Evolutionary conservation across 2,113 vertebrate genomes (phyloP), one percentile per base, ranked within the genome.

Genomic region (Corythornis madagascariensis): DNA sequence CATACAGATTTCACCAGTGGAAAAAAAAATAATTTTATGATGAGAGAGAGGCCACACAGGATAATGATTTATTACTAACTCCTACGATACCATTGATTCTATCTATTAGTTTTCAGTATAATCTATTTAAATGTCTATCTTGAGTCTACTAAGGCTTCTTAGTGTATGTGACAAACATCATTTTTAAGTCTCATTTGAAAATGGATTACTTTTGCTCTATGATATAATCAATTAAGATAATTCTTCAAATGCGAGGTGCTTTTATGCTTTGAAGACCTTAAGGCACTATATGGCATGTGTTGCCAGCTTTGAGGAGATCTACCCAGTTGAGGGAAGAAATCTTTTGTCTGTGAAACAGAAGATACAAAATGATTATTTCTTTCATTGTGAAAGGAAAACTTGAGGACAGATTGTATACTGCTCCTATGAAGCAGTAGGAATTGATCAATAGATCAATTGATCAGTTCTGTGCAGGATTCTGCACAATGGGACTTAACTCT

Each of bases 341-440:
- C 1, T 42, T 65, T 38, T 24, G 7, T 57, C 15, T 67, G 31
- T 9, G 31, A 50, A 76, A 47, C 5, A 29, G 11, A 22, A 85
- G 21, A 40, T 42, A 21, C 0, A 24, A 76, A 70, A 26, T 10
- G 1, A 15, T 65, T 1, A 1, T 5, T 43, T 33, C 13, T 45
- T 82, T 57, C 28, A 63, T 86, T 76, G 10, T 42, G 11, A 77
- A 19, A 35, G 14, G n/a, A 69, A 38, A 64, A 26, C 10, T 31
- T 53, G 10, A 9, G 29, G 11, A 70, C 69, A 53, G 40, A 35
- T 26, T 55, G 8, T 42, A 14, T 21, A 14, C 11, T 43, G 19
- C 16, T 69, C 10, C 22, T 33, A 2, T 59, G 33, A 67, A 71
- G 6, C 33, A 21, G 19, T 33, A 22, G 52, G 17, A 60, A 21